Evolutionary conservation across 2,888 invertebrate species (phyloP).

Genomic region (Phlogophora meticulosa): DNA sequence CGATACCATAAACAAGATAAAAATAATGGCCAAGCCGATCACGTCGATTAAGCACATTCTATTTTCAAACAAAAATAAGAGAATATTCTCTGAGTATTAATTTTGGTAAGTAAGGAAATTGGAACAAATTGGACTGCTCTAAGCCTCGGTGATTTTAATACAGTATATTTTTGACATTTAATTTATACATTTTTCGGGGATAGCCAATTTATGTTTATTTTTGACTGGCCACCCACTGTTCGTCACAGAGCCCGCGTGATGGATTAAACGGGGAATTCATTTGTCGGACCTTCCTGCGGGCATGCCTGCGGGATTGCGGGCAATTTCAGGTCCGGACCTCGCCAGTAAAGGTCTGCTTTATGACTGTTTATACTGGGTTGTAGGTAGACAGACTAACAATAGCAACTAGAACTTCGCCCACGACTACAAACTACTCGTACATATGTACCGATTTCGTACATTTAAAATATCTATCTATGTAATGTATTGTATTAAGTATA

Average conservation of each 20-base stretch:
- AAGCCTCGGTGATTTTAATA: conserved; percentile 58
- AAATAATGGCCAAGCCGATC: conserved; percentile 45
- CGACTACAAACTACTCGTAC: no score
- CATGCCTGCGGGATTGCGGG: no score
- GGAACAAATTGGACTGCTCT: conserved; percentile 51
- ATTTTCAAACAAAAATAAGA: conserved; percentile 17
- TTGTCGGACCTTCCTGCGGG: no score
- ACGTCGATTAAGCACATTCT: conserved; percentile 47
- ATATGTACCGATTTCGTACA: no score
- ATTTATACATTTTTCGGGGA: conserved; percentile 22
- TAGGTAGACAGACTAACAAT: no score
- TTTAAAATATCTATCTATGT: no score
- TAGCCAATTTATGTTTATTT: conserved; percentile 21
- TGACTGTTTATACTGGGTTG: no score
- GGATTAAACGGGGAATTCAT: no score
- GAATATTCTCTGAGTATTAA: conserved; percentile 38
- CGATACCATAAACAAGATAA: not conserved
- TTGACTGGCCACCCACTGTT: not conserved
- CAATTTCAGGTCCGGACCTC: no score
- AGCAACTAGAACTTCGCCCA: no score
- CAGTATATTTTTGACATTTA: conserved; percentile 42
- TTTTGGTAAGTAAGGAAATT: conserved; percentile 39
- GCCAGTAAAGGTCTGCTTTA: no score
- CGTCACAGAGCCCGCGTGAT: not conserved
- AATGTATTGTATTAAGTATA: no score